Evolutionary conservation across 2,797 vertebrate genomes (phyloP), one percentile per base, ranked within the genome.

Genomic region (Gymnodraco acuticeps): DNA sequence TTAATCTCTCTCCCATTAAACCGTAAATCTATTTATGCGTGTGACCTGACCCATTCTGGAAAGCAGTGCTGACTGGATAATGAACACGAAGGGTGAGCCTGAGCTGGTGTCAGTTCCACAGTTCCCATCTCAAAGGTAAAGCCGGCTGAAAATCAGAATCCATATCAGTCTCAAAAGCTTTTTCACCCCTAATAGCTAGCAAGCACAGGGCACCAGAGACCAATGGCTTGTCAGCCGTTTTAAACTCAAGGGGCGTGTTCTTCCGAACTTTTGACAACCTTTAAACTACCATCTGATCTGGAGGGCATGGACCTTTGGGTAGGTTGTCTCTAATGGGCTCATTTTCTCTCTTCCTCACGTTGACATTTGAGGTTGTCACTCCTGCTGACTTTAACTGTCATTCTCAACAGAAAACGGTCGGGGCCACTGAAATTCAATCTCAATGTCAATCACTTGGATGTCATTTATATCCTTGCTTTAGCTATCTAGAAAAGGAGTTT

Each of bases 251-350:
- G 65, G 70, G n/a, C 3, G 7, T 64, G 72, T 66, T 74, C 74
- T 42, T 79, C 52, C 85, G 86, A 86, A 86, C 88, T 87, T 90
- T 86, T 59, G 72, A 76, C 88, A 78, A 91, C 85, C 78, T 90
- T 90, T 86, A 87, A 78, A 85, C 64, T 64, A 66, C 42, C 54
- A 33, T 89, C 83, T 89, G 81, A 83, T 81, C 33, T 83, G 75
- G 82, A 78, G 80, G 85, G 87, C 81, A 78, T n/a, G 33, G 69
- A 56, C 87, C 78, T 80, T 61, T 75, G 66, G 84, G 77, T 64
- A 67, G 73, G 73, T 80, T 62, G n/a, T 50, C 77, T 87, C 77
- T 88, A 90, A 89, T 90, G 84, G 82, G 80, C 81, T 87, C 75
- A 75, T 88, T 89, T 84, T 76, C 75, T 68, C 12, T 48, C 31